These are phyloP conservation scores for Gallinago jamesoni DNA, from an alignment of 2,113 vertebrate genomes.

Conservation along the genomic window DNA sequence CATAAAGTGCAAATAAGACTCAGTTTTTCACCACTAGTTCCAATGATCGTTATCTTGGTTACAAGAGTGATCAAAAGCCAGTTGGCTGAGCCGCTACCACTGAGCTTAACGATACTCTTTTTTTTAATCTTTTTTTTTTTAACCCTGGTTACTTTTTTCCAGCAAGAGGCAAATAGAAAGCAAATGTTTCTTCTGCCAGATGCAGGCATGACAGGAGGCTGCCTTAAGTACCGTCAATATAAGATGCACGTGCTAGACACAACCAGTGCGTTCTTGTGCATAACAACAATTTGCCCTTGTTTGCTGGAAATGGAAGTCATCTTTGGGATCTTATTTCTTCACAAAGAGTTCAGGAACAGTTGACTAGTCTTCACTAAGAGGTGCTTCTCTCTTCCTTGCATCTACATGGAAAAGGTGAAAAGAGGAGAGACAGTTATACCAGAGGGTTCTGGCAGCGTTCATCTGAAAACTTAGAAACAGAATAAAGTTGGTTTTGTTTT, in stretches of 20 bases:
- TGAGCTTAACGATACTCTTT: conserved; percentile 15
- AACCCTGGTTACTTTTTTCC: conserved; percentile 53
- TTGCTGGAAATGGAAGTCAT: conserved; percentile 57
- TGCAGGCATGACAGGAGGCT: conserved; percentile 40
- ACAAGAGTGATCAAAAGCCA: conserved; percentile 48
- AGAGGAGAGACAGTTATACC: not conserved
- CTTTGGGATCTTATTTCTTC: conserved; percentile 72
- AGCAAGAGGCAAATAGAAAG: conserved; percentile 59
- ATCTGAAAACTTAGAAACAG: not conserved
- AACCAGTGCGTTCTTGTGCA: not conserved
- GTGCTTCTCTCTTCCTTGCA: conserved; percentile 73
- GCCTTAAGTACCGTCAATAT: conserved; percentile 68
- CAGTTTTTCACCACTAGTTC: conserved; percentile 36
- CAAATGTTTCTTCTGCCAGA: conserved; percentile 30
- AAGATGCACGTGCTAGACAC: conserved; percentile 35
- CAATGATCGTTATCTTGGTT: conserved; percentile 22
- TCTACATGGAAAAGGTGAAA: conserved; percentile 19
- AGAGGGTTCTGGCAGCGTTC: not conserved
- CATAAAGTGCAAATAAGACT: conserved; percentile 79
- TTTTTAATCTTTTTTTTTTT: not conserved
- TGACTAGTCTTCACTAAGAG: conserved; percentile 72
- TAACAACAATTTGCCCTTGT: not conserved
- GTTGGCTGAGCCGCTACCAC: conserved; percentile 15
- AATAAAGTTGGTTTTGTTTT: not conserved
- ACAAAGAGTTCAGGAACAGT: conserved; percentile 25